These are phyloP conservation scores for Luperina testacea DNA, from an alignment of 2,888 invertebrate species.

Conservation along the genomic window DNA sequence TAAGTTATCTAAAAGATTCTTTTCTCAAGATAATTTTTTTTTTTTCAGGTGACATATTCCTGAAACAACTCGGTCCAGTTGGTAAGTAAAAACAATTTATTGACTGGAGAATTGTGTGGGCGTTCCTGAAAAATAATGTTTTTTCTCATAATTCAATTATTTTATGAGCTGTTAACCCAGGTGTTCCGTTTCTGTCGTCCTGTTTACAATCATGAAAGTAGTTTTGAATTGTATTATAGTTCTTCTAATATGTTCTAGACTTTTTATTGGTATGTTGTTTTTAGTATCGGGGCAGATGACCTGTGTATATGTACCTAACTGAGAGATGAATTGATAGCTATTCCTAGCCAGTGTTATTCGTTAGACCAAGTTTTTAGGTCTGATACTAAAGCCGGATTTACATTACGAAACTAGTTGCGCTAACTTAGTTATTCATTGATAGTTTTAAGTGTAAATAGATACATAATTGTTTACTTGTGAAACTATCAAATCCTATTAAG, in stretches of 20 bases:
- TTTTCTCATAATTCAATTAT: conserved; percentile 12
- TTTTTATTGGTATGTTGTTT: conserved; percentile 15
- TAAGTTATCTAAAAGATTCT: background rate
- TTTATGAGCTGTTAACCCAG: conserved; percentile 31
- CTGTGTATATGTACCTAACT: background rate
- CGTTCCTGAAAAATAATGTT: conserved; percentile 24
- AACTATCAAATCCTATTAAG: no score
- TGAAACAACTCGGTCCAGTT: conserved; percentile 66
- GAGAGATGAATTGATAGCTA: background rate
- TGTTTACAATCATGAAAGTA: conserved; percentile 37
- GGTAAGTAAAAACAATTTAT: conserved; percentile 68
- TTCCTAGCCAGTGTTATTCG: background rate
- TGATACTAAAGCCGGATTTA: no score
- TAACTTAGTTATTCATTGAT: no score
- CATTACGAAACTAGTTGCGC: no score
- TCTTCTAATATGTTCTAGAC: conserved; percentile 17
- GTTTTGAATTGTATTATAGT: conserved; percentile 18
- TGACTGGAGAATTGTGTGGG: background rate
- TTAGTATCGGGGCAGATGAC: conserved; percentile 10
- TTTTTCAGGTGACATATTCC: conserved; percentile 70
- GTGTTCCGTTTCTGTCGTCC: conserved; percentile 6
- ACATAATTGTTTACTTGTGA: no score
- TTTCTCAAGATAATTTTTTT: background rate
- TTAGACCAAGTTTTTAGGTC: background rate
- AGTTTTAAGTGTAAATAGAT: no score